These are phyloP conservation scores for Lysandra bellargus DNA, from an alignment of 2,888 invertebrate species.

Conservation along the genomic window DNA sequence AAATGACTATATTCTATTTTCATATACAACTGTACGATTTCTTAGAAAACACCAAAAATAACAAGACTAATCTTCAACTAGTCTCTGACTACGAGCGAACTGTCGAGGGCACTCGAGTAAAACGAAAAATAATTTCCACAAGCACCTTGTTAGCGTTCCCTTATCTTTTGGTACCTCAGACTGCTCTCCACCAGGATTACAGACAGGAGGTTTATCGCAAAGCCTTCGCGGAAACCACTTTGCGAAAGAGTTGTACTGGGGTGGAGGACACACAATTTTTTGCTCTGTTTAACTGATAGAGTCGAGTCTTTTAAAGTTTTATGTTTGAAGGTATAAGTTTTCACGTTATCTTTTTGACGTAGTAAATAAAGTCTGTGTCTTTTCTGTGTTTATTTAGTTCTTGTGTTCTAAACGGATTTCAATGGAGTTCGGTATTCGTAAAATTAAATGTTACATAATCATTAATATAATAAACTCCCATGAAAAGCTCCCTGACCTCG, in stretches of 20 bases:
- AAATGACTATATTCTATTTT: neutral
- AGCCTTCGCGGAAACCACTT: slow-evolving; percentile 18
- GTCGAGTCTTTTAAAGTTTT: neutral
- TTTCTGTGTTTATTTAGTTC: no score
- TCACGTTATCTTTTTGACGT: no score
- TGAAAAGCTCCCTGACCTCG: no score
- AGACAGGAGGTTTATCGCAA: slow-evolving; percentile 13
- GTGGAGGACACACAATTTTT: neutral
- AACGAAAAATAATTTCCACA: slow-evolving; percentile 25
- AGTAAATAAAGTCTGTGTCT: no score
- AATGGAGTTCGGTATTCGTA: no score
- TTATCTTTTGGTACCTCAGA: slow-evolving; percentile 10
- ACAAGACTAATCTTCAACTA: neutral
- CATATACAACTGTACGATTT: neutral
- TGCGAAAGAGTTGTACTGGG: slow-evolving; percentile 1
- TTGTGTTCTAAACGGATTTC: no score
- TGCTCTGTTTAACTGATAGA: neutral
- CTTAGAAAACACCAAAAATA: neutral
- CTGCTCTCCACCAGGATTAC: slow-evolving; percentile 12
- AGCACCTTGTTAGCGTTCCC: slow-evolving; percentile 21
- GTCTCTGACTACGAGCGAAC: neutral
- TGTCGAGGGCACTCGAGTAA: slow-evolving; percentile 22
- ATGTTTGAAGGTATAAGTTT: neutral
- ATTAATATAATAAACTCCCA: no score
- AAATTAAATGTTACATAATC: no score